Evolutionary conservation across 2,113 vertebrate genomes (phyloP), one percentile per base, ranked within the genome.

Genomic region (Trichomycterus rosablanca): DNA sequence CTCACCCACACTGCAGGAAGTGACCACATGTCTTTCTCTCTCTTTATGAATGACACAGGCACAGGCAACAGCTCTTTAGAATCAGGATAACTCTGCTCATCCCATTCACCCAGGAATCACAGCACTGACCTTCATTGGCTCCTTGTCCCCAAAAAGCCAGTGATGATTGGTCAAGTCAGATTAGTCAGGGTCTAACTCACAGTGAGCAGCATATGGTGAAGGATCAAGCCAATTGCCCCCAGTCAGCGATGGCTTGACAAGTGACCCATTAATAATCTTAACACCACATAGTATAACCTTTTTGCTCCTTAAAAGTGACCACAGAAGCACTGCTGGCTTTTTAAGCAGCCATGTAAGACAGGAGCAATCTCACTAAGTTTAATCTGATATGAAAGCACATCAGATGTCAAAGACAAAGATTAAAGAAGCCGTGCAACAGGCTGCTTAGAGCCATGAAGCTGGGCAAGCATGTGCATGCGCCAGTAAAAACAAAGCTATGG

Each of bases 141-240:
- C 67, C n/a, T 79, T 79, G 78, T 84, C 81, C 80, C 79, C 79
- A 73, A 82, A 79, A 74, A 85, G 82, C 78, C 81, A 79, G 62
- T 82, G 79, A 84, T 83, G 81, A 81, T 77, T 81, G 78, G 51
- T 42, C 19, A 11, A 81, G 77, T 77, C 79, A 83, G 73, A 81
- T 75, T 79, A 80, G 80, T 77, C 70, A 84, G 82, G 78, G 85
- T 72, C 82, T 74, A 78, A 88, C 84, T 84, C 84, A 78, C 66
- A 79, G 76, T 64, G 78, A 78, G 83, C 74, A 89, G 82, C 89
- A 88, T 89, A 83, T 86, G 88, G 86, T 76, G 80, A 72, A 78
- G 75, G 84, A 83, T 85, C 84, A 84, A 88, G 82, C 84, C 83
- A 88, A 90, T 82, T 91, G 80, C 80, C 85, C 81, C 48, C 30